Conservation (phyloP, 1,140 invertebrate species). For the Drosophila kurseongensis region DNA sequence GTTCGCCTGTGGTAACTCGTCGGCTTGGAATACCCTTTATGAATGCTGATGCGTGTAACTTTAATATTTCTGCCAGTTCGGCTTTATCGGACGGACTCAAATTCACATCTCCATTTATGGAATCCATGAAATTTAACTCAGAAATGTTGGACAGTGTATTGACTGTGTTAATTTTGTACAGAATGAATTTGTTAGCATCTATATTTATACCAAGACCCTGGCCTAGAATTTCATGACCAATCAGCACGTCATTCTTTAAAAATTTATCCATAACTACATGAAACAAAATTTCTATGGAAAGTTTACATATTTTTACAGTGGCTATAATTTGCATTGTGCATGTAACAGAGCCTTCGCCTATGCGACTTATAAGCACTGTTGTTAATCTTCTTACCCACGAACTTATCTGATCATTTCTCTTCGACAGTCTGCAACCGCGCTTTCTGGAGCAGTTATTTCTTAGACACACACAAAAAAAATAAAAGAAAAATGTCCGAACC, state of each 20-base stretch:
- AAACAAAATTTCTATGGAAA: constrained; percentile 1
- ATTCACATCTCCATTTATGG: not conserved
- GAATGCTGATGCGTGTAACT: not conserved
- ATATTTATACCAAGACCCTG: not conserved
- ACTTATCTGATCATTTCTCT: not conserved
- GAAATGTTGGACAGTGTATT: not conserved
- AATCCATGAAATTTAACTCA: not conserved
- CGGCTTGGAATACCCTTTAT: constrained; percentile 19
- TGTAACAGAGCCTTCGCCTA: too few relatives aligned
- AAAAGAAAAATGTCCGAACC: too few relatives aligned
- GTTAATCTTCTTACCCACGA: constrained; percentile 1
- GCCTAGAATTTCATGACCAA: not conserved
- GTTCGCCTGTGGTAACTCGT: constrained; percentile 7
- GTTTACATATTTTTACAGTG: not conserved
- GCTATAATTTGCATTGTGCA: not conserved
- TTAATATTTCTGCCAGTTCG: constrained; percentile 18
- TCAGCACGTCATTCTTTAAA: not conserved
- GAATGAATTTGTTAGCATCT: not conserved
- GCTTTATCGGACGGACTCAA: not conserved
- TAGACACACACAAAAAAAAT: too few relatives aligned
- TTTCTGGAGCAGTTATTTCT: too few relatives aligned
- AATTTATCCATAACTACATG: not conserved
- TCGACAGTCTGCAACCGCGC: too few relatives aligned
- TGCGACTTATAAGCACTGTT: not conserved
- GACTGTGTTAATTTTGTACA: not conserved